phyloP scores from a whole-genome alignment of 37 sponge, comb jelly and placozoan species.

The Hexactinellida sp. region DNA sequence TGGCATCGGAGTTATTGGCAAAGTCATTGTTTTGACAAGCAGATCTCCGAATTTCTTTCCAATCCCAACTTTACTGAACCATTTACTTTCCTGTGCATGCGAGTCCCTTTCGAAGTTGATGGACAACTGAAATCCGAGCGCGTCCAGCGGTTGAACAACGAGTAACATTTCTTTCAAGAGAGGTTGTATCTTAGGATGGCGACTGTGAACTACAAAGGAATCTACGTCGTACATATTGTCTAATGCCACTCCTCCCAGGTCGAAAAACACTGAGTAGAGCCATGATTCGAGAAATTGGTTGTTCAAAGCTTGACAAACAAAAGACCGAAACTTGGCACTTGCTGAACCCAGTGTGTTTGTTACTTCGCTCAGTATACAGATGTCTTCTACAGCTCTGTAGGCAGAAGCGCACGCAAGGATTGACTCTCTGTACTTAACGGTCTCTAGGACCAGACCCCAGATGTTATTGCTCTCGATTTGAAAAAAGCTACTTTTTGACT shows the following conservation, averaged over 20 bases:
- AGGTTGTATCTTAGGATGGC: not conserved
- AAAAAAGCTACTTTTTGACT: not conserved
- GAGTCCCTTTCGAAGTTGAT: not conserved
- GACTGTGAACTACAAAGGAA: not conserved
- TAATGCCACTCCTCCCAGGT: not conserved
- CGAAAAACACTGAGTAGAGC: not conserved
- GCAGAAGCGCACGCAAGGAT: not conserved
- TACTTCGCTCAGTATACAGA: not conserved
- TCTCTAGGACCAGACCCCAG: not conserved
- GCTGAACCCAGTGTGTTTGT: not conserved
- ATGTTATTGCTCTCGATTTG: conserved; percentile 1
- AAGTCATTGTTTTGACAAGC: not conserved
- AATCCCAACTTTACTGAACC: not conserved
- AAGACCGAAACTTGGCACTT: not conserved
- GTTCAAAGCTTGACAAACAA: conserved; percentile 1
- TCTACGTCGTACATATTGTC: not conserved
- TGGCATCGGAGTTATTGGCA: not conserved
- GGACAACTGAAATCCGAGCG: not conserved
- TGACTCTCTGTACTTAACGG: not conserved
- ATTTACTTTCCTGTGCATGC: not conserved
- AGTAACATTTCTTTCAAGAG: conserved; percentile 4
- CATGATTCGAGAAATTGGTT: not conserved
- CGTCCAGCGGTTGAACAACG: not conserved
- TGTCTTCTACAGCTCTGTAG: not conserved
- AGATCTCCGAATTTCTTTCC: not conserved